A percentile compares a stretch with the other conserved stretches of the same genome.
Conservation (phyloP, 64 coral and sea anemone species). For the Catalaphyllia jardinei region DNA sequence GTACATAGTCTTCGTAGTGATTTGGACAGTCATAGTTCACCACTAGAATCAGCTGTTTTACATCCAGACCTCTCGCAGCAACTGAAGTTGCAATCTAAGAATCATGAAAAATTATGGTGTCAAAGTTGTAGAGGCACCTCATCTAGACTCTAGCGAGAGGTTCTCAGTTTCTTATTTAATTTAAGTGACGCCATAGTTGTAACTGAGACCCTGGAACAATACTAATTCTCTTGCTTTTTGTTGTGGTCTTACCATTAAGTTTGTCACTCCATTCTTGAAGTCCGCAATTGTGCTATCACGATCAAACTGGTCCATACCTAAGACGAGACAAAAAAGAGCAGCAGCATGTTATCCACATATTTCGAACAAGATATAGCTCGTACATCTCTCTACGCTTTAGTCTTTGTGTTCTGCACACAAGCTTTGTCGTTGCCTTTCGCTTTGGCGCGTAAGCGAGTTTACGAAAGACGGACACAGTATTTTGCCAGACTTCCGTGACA, state of each 20-base stretch:
- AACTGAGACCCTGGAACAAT: not conserved
- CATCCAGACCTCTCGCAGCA: conserved; percentile 95
- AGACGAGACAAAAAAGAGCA: not conserved
- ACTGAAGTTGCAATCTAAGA: conserved; percentile 95
- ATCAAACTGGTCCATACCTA: conserved; percentile 99
- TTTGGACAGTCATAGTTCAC: conserved; percentile 98
- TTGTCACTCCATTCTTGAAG: conserved; percentile 95
- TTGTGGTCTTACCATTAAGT: conserved; percentile 86
- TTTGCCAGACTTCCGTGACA: no score
- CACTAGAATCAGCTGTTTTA: conserved; percentile 89
- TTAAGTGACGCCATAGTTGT: no score
- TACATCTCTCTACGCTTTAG: no score
- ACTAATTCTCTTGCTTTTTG: no score
- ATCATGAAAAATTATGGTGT: not conserved
- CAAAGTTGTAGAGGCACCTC: no score
- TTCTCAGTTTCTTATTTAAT: no score
- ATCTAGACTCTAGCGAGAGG: no score
- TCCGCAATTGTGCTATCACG: conserved; percentile 97
- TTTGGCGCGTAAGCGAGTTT: no score
- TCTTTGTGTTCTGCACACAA: no score
- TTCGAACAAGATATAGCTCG: no score
- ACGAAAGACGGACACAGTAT: no score
- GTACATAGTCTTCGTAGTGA: conserved; percentile 99
- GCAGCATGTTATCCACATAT: not conserved
- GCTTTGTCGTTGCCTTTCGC: no score